phyloP scores from a whole-genome alignment of 2,113 vertebrate genomes.

The Elaphurus davidianus region DNA sequence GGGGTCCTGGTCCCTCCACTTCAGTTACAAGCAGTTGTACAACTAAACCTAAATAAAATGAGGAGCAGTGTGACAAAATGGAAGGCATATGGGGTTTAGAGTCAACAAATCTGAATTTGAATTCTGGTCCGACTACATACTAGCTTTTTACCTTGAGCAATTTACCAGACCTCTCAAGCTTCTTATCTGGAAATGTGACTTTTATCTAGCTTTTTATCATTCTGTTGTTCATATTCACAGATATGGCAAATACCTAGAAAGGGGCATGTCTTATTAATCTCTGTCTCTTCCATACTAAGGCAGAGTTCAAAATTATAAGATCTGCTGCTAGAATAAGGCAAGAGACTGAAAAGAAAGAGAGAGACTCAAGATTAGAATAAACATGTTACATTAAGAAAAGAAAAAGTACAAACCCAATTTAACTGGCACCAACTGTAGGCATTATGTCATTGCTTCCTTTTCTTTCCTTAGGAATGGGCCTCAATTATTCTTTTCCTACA shows the following conservation, averaged over 20 bases:
- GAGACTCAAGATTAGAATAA: background rate
- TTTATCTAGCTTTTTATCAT: background rate
- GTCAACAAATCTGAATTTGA: background rate
- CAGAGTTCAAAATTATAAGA: slow-evolving; percentile 19
- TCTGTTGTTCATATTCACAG: background rate
- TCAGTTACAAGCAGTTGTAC: background rate
- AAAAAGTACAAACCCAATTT: background rate
- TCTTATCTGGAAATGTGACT: slow-evolving; percentile 30
- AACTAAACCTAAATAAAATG: background rate
- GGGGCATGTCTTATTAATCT: background rate
- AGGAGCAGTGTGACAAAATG: background rate
- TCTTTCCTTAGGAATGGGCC: background rate
- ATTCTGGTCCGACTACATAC: background rate
- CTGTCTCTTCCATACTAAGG: background rate
- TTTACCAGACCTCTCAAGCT: background rate
- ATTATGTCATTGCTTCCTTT: background rate
- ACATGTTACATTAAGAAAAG: background rate
- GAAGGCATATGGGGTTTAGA: background rate
- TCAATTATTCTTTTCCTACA: background rate
- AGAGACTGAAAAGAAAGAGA: background rate
- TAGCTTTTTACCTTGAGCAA: slow-evolving; percentile 3
- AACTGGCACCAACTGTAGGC: background rate
- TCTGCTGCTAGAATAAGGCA: background rate
- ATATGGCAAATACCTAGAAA: background rate
- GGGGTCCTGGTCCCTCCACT: background rate